These are phyloP conservation scores for Struthidea cinerea DNA, from an alignment of 2,113 vertebrate genomes.

Conservation along the genomic window DNA sequence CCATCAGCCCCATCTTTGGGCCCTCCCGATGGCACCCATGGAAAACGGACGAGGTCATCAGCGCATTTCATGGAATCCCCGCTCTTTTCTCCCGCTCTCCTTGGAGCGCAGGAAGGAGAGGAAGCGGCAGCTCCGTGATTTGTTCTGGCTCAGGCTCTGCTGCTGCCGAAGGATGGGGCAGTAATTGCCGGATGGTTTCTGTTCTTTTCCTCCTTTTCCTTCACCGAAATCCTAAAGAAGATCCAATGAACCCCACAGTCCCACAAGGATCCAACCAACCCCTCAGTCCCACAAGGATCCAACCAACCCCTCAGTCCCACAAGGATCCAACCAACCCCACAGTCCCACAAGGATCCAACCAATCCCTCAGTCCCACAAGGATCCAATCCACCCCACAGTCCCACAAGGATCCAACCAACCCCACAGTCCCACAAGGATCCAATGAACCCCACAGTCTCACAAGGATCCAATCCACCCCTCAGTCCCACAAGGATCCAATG, in stretches of 20 bases:
- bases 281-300: not conserved
- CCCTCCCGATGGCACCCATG: not conserved
- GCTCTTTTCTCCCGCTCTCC: not conserved
- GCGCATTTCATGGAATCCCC: not conserved
- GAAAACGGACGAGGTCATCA: not conserved
- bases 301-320: not conserved
- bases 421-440: not conserved
- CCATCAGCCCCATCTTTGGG: not conserved
- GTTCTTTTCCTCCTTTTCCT: not conserved
- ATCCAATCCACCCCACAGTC: not conserved
- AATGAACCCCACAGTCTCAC: not conserved
- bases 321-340: too few relatives aligned
- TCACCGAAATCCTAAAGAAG: not conserved
- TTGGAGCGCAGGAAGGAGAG: not conserved
- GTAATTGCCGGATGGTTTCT: constrained; percentile 4
- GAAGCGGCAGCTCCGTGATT: not conserved
- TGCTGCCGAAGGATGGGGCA: not conserved
- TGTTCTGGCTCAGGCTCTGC: not conserved
- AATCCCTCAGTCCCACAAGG: not conserved
- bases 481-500: not conserved
- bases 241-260: not conserved
- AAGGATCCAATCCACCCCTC: not conserved
- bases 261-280: not conserved
- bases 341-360: not conserved
- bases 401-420: not conserved